Evolutionary conservation across 2,888 invertebrate genomes (phyloP).

Genomic region (Phyllotreta striolata): DNA sequence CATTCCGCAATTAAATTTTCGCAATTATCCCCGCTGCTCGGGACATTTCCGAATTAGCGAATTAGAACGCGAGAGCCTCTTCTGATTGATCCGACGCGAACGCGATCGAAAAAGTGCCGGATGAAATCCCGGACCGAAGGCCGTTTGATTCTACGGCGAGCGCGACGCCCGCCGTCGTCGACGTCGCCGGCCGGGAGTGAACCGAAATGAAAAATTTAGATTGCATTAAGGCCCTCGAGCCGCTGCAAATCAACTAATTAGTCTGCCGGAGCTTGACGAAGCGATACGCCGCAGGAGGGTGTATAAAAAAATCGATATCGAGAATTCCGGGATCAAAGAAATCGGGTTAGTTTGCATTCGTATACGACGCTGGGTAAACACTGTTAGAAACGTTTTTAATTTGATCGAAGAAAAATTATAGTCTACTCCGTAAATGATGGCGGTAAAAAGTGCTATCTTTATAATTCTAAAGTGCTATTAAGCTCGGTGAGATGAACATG

Average conservation of each 20-base stretch:
- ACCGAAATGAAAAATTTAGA: constrained; percentile 63
- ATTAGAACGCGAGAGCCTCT: constrained; percentile 29
- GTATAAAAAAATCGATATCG: neutral
- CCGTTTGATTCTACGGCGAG: constrained; percentile 53
- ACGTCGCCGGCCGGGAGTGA: constrained; percentile 43
- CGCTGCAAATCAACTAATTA: constrained; percentile 66
- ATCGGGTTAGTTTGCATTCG: neutral
- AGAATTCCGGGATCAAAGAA: neutral
- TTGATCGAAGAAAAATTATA: neutral
- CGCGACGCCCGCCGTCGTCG: constrained; percentile 49
- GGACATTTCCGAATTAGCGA: constrained; percentile 32
- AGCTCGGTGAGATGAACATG: constrained; percentile 36
- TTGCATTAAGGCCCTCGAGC: constrained; percentile 63
- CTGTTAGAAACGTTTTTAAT: neutral
- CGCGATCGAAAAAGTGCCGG: constrained; percentile 42
- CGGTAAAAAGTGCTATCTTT: constrained; percentile 47
- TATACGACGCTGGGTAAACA: neutral
- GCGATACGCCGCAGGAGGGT: neutral
- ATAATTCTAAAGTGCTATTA: constrained; percentile 49
- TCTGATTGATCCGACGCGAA: constrained; percentile 45
- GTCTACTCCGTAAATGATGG: constrained; percentile 23
- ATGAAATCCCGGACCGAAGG: constrained; percentile 21
- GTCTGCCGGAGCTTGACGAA: constrained; percentile 27
- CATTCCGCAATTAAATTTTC: constrained; percentile 39
- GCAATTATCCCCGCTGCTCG: constrained; percentile 34